Base-by-base conservation (phyloP, 2,797 vertebrate genomes). In the Podarcis lilfordi region DNA sequence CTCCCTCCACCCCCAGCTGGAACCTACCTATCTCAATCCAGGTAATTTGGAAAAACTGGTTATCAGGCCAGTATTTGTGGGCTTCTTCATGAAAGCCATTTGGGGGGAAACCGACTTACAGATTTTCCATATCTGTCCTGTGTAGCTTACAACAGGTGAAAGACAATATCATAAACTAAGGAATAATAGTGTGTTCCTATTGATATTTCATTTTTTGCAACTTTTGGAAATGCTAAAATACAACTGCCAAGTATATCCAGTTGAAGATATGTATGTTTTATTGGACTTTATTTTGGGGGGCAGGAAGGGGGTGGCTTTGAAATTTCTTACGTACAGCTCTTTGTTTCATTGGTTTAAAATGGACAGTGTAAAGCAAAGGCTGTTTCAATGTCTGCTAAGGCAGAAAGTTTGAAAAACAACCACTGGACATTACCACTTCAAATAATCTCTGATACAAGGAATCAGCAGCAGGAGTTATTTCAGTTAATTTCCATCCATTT, bases 1-100 rank as follows among this genome's bases (percentile, higher is more conserved):
- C 71, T 91, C 64, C 27, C 86, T 90, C 86, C 87, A 80, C 79
- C 89, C 87, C 86, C 90, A 88, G 64, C 83, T 90, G 81, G 68
- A 91, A 87, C 90, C 85, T 89, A 82, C 64, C 64, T 76, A 13
- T 50, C 82, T 55, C 21, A 35, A 55, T 75, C 50, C 71, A 55
- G n/a, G 71, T 66, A 81, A 37, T 9, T 82, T 37, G 27, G 43
- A 55, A 55, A 19, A 23, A 71, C 74, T 74, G n/a, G 23, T 6
- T n/a, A 74, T 35, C 6, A 25, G 74, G 35, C 6, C 32, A n/a
- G 37, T 86, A 50, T 78, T 66, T 43, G 25, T 19, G 9, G 25
- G 17, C 27, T 40, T 74, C 10, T n/a, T 3, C 4, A 27, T 68
- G 9, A 68, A 68, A 86, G 29, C 11, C 77, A 35, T 23, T 23